A percentile compares a stretch with the other conserved stretches of the same genome.
phyloP scores from a whole-genome alignment of 2,113 vertebrate genomes.

The Uria lomvia region DNA sequence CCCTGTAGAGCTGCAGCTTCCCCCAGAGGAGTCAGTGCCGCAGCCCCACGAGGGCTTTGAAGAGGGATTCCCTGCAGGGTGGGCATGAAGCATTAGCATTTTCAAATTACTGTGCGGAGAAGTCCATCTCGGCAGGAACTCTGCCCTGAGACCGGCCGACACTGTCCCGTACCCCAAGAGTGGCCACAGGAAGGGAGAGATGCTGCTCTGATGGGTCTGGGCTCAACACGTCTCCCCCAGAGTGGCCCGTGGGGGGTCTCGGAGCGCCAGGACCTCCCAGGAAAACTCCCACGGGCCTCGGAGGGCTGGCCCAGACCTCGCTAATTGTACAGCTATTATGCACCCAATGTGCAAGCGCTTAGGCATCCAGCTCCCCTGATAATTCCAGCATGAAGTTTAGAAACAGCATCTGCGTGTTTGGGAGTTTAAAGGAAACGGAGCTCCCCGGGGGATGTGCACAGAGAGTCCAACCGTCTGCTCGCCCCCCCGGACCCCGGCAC shows the following conservation, averaged over 20 bases:
- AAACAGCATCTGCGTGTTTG: background rate
- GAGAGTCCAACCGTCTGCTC: background rate
- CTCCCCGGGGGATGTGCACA: background rate
- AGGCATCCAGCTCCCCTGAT: background rate
- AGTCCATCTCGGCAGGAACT: background rate
- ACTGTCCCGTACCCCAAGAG: accelerated
- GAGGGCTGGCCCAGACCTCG: background rate
- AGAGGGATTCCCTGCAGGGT: background rate
- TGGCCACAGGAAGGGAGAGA: background rate
- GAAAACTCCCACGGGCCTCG: background rate
- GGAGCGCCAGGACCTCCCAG: background rate
- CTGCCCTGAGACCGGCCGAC: background rate
- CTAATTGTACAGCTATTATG: background rate
- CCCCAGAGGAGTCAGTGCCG: background rate
- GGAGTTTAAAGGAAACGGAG: background rate
- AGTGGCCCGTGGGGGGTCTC: background rate
- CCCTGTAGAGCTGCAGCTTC: background rate
- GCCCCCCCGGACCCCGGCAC: accelerated
- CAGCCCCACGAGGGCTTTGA: background rate
- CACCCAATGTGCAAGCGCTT: background rate
- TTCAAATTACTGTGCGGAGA: background rate
- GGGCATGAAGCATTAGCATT: background rate
- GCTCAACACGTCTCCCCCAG: background rate
- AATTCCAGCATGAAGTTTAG: background rate
- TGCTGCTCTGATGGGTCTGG: background rate